Conservation (phyloP, 1,140 invertebrate genomes). For the Drosophila melanica region DNA sequence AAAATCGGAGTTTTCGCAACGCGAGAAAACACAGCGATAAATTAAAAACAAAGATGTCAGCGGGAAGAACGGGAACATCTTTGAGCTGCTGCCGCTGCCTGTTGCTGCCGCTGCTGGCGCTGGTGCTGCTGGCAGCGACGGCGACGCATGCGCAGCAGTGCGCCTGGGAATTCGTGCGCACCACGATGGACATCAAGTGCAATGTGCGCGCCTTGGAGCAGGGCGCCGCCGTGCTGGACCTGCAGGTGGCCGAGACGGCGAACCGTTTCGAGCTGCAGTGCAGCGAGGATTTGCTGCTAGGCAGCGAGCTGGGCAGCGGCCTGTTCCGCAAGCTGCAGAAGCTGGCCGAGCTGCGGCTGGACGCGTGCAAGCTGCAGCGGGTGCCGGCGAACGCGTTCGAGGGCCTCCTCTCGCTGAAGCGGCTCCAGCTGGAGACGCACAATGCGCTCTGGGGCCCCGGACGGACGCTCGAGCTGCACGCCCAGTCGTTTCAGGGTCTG, state of each 20-base stretch:
- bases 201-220: slow-evolving; percentile 85
- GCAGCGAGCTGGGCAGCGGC: slow-evolving; percentile 88
- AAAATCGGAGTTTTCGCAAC: slow-evolving; percentile 1
- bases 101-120: slow-evolving; percentile 31
- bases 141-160: slow-evolving; percentile 79
- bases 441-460: slow-evolving; percentile 88
- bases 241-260: slow-evolving; percentile 87
- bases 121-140: slow-evolving; percentile 13
- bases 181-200: slow-evolving; percentile 85
- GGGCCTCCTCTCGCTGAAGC: slow-evolving; percentile 88
- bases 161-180: slow-evolving; percentile 81
- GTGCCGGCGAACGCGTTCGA: slow-evolving; percentile 89
- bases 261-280: slow-evolving; percentile 88
- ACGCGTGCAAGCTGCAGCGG: slow-evolving; percentile 89
- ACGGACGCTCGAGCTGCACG: slow-evolving; percentile 87
- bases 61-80: slow-evolving; percentile 1
- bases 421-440: slow-evolving; percentile 88
- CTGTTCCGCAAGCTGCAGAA: slow-evolving; percentile 88
- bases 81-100: slow-evolving; percentile 3
- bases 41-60: slow-evolving; percentile 23
- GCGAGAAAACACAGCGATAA: slow-evolving; percentile 32
- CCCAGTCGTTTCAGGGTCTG: slow-evolving; percentile 87
- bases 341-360: slow-evolving; percentile 88
- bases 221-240: slow-evolving; percentile 82
- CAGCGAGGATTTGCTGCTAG: slow-evolving; percentile 87